Base-by-base conservation (phyloP, 2,888 invertebrate species). In the Nomada goodeniana region DNA sequence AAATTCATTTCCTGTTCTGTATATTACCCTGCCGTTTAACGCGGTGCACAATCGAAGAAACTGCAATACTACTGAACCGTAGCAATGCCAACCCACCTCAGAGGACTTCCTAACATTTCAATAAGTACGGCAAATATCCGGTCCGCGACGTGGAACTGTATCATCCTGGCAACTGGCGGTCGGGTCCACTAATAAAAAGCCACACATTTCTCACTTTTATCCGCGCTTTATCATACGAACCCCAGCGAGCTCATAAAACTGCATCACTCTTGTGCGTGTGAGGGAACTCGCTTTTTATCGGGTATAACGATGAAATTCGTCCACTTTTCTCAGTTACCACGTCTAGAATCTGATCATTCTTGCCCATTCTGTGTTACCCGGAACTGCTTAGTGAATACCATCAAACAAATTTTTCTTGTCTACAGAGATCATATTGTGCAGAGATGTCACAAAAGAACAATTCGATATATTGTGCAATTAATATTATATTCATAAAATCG, bases 321-420 rank as follows among this genome's bases (percentile, higher is more conserved):
- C 57, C 42, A 50, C 20, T 18, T 29, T 15, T 10, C 55, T 57
- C 26, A 10, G 36, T 36, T 26, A 9, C 29, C 26, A 36, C 15
- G 52, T 67, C 44, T 36, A 36, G 36, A 36, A 7, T 42, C 26
- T 64, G 18, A 52, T 23, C 59, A 29, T 44, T 15, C 11, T 42
- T 20, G 13, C 26, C 44, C 26, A 9, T 15, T n/a, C n/a, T 26
- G 29, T 52, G 15, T 65, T 59, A 42, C 29, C 15, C 53, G n/a
- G 9, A 11, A 11, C 26, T 47, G 52, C 47, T 61, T 70, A 44
- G 61, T 65, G 61, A 61, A 20, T 20, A 70, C 53, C 68, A 50
- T 26, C 86, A 87, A 90, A 88, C 89, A 88, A 90, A 88, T 90
- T 69, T 88, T 84, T 75, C 83, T 82, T 82, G 84, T 80, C 75